These are phyloP conservation scores for Troides oblongomaculatus DNA, from an alignment of 2,888 invertebrate species.

Conservation along the genomic window DNA sequence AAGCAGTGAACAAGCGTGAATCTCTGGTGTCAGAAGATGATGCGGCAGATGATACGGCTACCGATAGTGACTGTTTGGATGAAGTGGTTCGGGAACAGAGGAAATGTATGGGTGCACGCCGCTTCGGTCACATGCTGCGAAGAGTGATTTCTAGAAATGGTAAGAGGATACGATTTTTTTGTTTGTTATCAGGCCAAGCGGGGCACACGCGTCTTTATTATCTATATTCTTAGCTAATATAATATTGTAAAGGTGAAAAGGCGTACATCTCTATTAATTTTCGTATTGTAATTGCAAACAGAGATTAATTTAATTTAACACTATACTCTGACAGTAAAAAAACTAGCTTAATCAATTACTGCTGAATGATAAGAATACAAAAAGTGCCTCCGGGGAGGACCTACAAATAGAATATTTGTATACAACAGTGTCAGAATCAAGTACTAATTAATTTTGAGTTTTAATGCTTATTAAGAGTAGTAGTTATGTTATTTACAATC, in stretches of 20 bases:
- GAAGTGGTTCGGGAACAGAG: slow-evolving; percentile 66
- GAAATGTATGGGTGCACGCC: slow-evolving; percentile 71
- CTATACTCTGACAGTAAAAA: too few relatives aligned
- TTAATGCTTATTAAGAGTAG: too few relatives aligned
- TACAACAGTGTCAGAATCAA: too few relatives aligned
- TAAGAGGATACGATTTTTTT: slow-evolving; percentile 43
- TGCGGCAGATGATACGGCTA: slow-evolving; percentile 64
- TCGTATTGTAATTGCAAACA: background rate
- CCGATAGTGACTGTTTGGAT: slow-evolving; percentile 70
- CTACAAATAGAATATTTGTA: too few relatives aligned
- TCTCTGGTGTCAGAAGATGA: slow-evolving; percentile 70
- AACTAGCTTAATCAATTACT: too few relatives aligned
- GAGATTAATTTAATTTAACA: too few relatives aligned
- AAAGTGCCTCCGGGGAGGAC: too few relatives aligned
- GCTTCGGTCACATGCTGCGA: slow-evolving; percentile 68
- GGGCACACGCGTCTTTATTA: background rate
- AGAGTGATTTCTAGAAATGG: slow-evolving; percentile 75
- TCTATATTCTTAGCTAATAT: background rate
- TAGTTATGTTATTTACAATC: too few relatives aligned
- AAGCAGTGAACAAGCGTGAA: slow-evolving; percentile 52
- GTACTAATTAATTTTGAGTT: too few relatives aligned
- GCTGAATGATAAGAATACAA: too few relatives aligned
- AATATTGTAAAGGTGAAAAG: background rate
- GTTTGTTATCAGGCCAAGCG: background rate
- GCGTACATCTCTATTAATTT: background rate